These are phyloP conservation scores for Phycodurus eques DNA, from an alignment of 2,113 vertebrate genomes.

Conservation along the genomic window DNA sequence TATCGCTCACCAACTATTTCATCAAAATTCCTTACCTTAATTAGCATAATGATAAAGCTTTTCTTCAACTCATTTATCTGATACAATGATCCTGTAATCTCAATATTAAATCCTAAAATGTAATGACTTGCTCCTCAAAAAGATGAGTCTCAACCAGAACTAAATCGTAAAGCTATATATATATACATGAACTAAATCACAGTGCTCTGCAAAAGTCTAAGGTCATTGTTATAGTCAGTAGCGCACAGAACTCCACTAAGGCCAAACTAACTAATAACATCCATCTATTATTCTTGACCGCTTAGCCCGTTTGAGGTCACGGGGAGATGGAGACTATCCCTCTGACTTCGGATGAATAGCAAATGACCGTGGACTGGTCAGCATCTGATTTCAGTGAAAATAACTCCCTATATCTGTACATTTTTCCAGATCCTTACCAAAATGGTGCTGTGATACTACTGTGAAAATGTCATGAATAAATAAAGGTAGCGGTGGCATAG, in stretches of 20 bases:
- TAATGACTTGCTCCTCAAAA: not conserved
- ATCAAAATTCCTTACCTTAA: conserved; percentile 3
- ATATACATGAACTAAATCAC: not conserved
- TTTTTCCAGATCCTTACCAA: no score
- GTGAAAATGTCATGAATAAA: no score
- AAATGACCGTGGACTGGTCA: not conserved
- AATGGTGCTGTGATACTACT: no score
- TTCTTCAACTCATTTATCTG: not conserved
- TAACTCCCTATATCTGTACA: no score
- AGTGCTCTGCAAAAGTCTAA: not conserved
- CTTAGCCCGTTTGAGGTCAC: not conserved
- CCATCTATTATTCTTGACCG: not conserved
- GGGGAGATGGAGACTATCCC: not conserved
- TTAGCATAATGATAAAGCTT: not conserved
- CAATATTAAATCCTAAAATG: not conserved
- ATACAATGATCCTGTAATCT: not conserved
- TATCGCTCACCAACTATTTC: not conserved
- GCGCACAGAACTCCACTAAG: not conserved
- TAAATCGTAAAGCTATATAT: no score
- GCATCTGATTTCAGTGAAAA: no score
- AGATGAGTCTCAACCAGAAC: not conserved
- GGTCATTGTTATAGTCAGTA: not conserved
- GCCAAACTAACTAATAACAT: not conserved
- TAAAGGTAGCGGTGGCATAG: no score
- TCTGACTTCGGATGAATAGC: not conserved